Evolutionary conservation across 2,797 vertebrate species (phyloP), one percentile per base, ranked within the genome.

Genomic region (Sebastes vulpes): DNA sequence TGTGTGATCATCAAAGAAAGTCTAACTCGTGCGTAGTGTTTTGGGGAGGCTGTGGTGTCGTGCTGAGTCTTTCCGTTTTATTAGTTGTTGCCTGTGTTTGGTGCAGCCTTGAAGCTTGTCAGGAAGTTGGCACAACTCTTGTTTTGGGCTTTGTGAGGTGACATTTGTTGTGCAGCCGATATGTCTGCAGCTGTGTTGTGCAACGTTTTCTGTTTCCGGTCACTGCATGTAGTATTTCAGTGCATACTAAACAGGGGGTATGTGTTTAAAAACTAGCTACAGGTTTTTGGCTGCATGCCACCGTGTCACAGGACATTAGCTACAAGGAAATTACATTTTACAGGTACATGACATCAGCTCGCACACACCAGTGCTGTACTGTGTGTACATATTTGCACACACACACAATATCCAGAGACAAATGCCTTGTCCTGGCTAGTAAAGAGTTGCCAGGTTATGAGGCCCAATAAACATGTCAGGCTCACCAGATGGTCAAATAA

Each of bases 401-500:
- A 77, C 59, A 48, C 50, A 1, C 31, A 57, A 10, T 16, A 69
- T 86, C 61, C 54, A 54, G 66, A 86, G 76, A 86, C 81, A 78
- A 72, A 84, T 42, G 65, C 65, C 71, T 80, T 25, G 67, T 81
- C 68, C 73, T 26, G 2, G 70, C 85, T 86, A 80, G 79, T 89
- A 80, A 76, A 87, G 80, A 73, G 64, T 70, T 54, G 69, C 58
- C 72, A 58, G 75, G 76, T 86, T 91, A 89, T 77, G 77, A 90
- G 77, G 71, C 50, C n/a, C 73, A 83, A 74, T 90, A 91, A 92
- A 92, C 86, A 89, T 70, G 87, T 90, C 91, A 81, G 82, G 0
- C 75, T 84, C 81, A 77, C 42, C 91, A 92, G 91, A 93, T 92
- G 90, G 86, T 84, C 65, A 67, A 87, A 92, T 92, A 89, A 92